Percentiles rank a stretch among this genome's conserved stretches.
Evolutionary conservation across 2,888 invertebrate genomes (phyloP).

Genomic region (Cantharis nigra): DNA sequence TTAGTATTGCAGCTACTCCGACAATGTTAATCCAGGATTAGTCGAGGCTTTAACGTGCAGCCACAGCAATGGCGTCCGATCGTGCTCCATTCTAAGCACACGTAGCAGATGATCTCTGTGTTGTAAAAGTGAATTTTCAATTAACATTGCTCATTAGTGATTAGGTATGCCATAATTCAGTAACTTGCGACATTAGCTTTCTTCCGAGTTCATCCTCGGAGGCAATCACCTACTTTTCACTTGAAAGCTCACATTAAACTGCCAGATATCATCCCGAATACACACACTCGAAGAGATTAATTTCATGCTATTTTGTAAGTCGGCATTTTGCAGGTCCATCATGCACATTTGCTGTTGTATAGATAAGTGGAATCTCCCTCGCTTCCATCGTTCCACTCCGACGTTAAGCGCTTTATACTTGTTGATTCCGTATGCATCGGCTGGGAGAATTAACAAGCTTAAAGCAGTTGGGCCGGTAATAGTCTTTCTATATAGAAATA

Average conservation of each 20-base stretch:
- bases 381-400: constrained; percentile 28
- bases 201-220: background rate
- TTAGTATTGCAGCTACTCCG: constrained; percentile 57
- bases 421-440: constrained; percentile 38
- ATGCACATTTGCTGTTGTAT: constrained; percentile 38
- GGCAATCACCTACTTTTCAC: constrained; percentile 19
- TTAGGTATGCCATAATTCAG: background rate
- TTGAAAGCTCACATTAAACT: constrained; percentile 38
- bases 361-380: constrained; percentile 36
- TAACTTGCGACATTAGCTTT: background rate
- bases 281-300: constrained; percentile 38
- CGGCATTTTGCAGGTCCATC: constrained; percentile 34
- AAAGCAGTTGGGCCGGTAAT: constrained; percentile 1
- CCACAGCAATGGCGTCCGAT: constrained; percentile 46
- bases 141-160: constrained; percentile 2
- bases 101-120: background rate
- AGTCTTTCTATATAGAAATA: background rate
- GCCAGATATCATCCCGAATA: constrained; percentile 33
- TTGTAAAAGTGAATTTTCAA: background rate
- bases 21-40: constrained; percentile 57
- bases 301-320: constrained; percentile 39
- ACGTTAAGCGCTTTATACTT: constrained; percentile 39
- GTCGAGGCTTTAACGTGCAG: constrained; percentile 52
- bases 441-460: constrained; percentile 23
- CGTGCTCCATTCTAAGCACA: constrained; percentile 22